Conservation (phyloP, 2,888 invertebrate species). For the Drosophila neutralis region DNA sequence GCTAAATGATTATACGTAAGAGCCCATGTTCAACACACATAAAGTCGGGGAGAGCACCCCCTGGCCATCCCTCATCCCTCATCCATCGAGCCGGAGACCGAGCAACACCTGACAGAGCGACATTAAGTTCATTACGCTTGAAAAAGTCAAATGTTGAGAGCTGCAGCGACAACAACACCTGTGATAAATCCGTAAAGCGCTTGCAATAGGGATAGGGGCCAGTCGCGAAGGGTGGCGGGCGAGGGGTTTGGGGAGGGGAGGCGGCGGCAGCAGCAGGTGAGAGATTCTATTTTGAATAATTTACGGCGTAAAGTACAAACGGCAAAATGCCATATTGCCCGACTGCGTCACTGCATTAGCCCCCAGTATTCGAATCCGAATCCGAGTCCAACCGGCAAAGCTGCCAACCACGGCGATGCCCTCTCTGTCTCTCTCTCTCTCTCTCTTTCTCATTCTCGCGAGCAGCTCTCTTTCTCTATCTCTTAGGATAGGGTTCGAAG, state of each 20-base stretch:
- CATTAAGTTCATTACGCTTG: conserved; percentile 78
- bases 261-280: conserved; percentile 62
- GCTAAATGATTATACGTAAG: conserved; percentile 43
- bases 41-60: neutral
- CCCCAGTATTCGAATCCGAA: conserved; percentile 19
- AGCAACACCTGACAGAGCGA: conserved; percentile 71
- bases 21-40: neutral
- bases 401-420: conserved; percentile 41
- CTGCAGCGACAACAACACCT: conserved; percentile 73
- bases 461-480: neutral
- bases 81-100: conserved; percentile 1
- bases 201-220: conserved; percentile 20
- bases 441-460: neutral
- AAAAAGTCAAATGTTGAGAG: conserved; percentile 51
- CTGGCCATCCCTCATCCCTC: neutral
- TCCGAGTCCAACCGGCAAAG: conserved; percentile 51
- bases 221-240: neutral
- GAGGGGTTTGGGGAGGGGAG: neutral
- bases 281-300: conserved; percentile 69
- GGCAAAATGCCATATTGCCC: conserved; percentile 74
- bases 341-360: conserved; percentile 69
- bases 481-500: conserved; percentile 16
- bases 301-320: conserved; percentile 58
- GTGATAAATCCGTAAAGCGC: conserved; percentile 72
- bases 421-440: conserved; percentile 1